These are phyloP conservation scores for Luperina testacea DNA, from an alignment of 2,888 invertebrate genomes.

Conservation along the genomic window DNA sequence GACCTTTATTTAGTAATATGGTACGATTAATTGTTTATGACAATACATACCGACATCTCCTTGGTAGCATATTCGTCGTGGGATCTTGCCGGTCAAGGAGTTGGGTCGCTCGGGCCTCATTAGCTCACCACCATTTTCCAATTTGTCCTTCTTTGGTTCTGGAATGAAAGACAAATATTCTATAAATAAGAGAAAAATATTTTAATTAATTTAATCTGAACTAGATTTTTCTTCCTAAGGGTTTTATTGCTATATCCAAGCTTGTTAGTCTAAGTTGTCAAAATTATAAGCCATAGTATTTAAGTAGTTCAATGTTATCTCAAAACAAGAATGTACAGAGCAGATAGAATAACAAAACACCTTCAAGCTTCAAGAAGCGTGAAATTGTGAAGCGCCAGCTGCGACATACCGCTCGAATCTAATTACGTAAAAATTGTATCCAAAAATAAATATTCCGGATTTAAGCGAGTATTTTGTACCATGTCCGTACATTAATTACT, in stretches of 20 bases:
- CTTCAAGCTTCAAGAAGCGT: conserved; percentile 32
- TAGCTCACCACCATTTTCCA: conserved; percentile 92
- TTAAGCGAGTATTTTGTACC: conserved; percentile 17
- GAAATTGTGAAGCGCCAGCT: conserved; percentile 39
- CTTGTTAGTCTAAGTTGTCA: neutral
- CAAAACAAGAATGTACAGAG: conserved; percentile 4
- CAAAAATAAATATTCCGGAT: conserved; percentile 35
- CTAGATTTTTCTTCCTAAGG: neutral
- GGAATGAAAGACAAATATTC: conserved; percentile 84
- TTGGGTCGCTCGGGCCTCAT: conserved; percentile 94
- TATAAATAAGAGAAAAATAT: conserved; percentile 8
- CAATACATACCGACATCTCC: conserved; percentile 91
- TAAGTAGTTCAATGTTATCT: conserved; percentile 12
- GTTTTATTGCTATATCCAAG: neutral
- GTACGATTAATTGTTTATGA: neutral
- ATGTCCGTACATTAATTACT: conserved; percentile 26
- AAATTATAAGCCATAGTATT: conserved; percentile 9
- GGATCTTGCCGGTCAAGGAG: conserved; percentile 93
- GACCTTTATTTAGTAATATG: neutral
- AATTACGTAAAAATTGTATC: conserved; percentile 25
- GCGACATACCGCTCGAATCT: conserved; percentile 26
- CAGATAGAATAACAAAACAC: conserved; percentile 15
- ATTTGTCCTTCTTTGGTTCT: conserved; percentile 98
- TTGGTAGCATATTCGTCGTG: conserved; percentile 95
- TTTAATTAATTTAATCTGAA: neutral